Conservation (phyloP, 2,113 vertebrate genomes). For the Mustela lutreola region DNA sequence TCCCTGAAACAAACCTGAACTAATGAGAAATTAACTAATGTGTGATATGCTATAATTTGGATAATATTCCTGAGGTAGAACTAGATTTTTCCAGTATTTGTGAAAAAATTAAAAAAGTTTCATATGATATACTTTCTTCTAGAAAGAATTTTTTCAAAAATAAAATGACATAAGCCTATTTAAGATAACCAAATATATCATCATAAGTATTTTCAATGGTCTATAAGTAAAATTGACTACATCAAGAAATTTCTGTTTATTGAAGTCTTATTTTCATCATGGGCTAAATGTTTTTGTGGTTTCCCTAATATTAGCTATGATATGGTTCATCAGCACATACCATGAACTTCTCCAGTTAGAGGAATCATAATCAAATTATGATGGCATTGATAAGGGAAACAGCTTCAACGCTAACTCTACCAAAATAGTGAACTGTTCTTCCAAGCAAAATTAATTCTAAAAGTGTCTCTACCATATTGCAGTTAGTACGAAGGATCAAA, state of each 20-base stretch:
- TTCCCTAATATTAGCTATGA: background rate
- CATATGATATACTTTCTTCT: background rate
- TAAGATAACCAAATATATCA: background rate
- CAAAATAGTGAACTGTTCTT: background rate
- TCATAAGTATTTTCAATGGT: background rate
- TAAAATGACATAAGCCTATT: background rate
- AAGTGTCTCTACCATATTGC: background rate
- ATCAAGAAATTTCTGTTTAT: background rate
- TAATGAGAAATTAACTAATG: background rate
- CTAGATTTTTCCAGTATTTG: background rate
- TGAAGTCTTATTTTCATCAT: background rate
- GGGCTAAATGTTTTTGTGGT: background rate
- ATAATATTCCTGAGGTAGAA: background rate
- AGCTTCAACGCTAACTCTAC: background rate
- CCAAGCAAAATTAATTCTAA: background rate
- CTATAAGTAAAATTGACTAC: background rate
- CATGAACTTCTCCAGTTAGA: background rate
- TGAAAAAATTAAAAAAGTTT: background rate
- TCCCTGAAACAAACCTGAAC: background rate
- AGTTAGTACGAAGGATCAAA: background rate
- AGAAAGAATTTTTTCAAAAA: background rate
- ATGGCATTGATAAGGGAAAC: background rate
- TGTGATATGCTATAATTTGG: background rate
- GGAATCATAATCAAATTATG: background rate
- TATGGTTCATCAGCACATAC: background rate